A percentile compares a stretch with the other conserved stretches of the same genome.
Evolutionary conservation across 2,888 invertebrate species (phyloP).

Genomic region (Drosophila anomalata): DNA sequence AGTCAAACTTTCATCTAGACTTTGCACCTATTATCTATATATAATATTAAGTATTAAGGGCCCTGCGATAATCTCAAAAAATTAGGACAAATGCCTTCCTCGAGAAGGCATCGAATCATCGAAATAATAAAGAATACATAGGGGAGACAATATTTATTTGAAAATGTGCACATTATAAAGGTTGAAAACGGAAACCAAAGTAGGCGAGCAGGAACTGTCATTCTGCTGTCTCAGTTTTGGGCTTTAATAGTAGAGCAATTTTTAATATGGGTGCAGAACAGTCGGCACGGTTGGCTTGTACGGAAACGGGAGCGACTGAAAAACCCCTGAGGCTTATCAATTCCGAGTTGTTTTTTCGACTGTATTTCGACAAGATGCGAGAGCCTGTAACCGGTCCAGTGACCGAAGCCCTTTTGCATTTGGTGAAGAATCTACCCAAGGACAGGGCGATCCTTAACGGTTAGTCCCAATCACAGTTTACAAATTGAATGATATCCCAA

Average conservation of each 20-base stretch:
- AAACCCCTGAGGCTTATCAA: constrained; percentile 33
- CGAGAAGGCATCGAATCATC: no score
- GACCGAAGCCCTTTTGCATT: constrained; percentile 55
- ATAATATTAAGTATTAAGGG: no score
- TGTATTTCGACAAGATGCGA: constrained; percentile 52
- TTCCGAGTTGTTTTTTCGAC: constrained; percentile 52
- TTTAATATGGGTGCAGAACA: constrained; percentile 65
- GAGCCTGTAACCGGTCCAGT: constrained; percentile 56
- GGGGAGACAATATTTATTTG: no score
- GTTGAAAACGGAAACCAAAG: constrained; percentile 11
- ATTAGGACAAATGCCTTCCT: no score
- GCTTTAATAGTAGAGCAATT: not conserved
- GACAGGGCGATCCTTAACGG: not conserved
- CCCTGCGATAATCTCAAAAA: no score
- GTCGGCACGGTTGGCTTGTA: constrained; percentile 59
- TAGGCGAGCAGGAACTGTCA: not conserved
- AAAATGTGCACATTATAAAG: no score
- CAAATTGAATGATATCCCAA: not conserved
- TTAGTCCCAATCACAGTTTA: not conserved
- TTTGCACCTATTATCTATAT: no score
- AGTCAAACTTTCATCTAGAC: constrained; percentile 32
- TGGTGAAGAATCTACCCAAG: constrained; percentile 26
- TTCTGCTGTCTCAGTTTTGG: no score
- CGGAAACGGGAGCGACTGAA: constrained; percentile 53
- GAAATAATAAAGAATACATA: no score